Conservation (phyloP, 1,140 invertebrate genomes). For the Lepeophtheirus salmonis region DNA sequence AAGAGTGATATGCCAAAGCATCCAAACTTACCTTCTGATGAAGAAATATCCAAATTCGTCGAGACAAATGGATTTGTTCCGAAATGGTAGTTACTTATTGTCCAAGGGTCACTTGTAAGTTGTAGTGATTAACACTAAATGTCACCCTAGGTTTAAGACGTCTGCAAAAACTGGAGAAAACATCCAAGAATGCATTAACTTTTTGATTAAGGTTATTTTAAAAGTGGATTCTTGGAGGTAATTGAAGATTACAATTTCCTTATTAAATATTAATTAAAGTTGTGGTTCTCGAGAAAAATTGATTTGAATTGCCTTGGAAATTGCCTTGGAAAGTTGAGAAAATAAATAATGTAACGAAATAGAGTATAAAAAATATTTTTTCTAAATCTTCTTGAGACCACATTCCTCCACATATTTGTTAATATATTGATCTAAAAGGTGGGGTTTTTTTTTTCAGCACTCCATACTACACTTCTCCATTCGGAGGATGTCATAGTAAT, state of each 20-base stretch:
- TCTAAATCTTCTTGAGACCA: too few species aligned
- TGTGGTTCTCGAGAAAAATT: too few species aligned
- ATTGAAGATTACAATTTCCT: not conserved
- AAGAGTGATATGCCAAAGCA: not conserved
- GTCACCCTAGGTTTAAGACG: not conserved
- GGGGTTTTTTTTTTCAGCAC: too few species aligned
- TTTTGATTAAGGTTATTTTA: not conserved
- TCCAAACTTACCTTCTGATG: not conserved
- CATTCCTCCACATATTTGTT: too few species aligned
- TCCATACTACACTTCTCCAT: not conserved
- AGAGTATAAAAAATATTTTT: too few species aligned
- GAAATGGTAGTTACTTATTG: too few species aligned
- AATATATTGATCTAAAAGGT: too few species aligned
- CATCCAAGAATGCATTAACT: not conserved
- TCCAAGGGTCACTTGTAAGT: too few species aligned
- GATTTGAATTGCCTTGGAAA: too few species aligned
- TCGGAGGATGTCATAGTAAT: not conserved
- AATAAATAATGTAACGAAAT: too few species aligned
- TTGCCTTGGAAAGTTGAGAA: too few species aligned
- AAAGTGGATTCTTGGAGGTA: not conserved
- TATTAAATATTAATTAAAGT: not conserved
- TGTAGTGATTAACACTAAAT: too few species aligned
- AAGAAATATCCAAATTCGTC: conserved; percentile 1
- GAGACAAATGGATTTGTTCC: conserved; percentile 6
- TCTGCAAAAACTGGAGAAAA: not conserved